Evolutionary conservation across 1,140 invertebrate species (phyloP), one percentile per base, ranked within the genome.

Genomic region (Halotydeus destructor): DNA sequence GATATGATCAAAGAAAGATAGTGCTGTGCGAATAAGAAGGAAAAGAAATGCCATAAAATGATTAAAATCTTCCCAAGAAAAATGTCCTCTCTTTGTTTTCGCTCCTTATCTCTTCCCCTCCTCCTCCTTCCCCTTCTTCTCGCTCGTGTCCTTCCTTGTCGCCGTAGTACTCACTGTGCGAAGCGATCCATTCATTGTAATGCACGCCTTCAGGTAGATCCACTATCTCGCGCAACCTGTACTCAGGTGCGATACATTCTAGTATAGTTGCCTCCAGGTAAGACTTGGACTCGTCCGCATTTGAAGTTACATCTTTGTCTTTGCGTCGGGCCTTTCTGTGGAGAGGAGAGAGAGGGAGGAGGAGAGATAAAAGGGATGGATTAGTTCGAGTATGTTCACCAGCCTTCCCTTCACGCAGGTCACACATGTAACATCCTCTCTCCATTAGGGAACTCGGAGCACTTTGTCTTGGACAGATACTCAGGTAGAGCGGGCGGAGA

Each of bases 181-280:
- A 93, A 44, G 88, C 88, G 49, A 96, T 73, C 88, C 89, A 97
- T 70, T 97, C 89, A 66, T 94, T 91, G 65, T 85, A 83, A 63
- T 93, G 86, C 57, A 96, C 70, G 48, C 83, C 84, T 47, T 75
- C 71, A 51, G 88, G 88, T 62, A 94, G 69, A 59, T 86, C 80
- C 46, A 94, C 82, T 55, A 96, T 68, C 62, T 84, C 74, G 57
- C 75, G 74, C 62, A 94, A 71, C 68, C 93, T 85, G 53, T 82
- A 69, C 64, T 93, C 85, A 50, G 81, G 78, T 19, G 54, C 45
- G 63, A 83, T 82, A 58, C 83, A 72, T 68, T 94, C 84, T 52
- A 89, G 69, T 50, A 86, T 74, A 47, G 51, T 55, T 50, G 80
- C 73, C 68, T 93, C 82, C 61, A 94, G 69, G 66, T 96, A 96